These are phyloP conservation scores for Trichonephila clavata DNA, from an alignment of 1,140 invertebrate species.

Conservation along the genomic window DNA sequence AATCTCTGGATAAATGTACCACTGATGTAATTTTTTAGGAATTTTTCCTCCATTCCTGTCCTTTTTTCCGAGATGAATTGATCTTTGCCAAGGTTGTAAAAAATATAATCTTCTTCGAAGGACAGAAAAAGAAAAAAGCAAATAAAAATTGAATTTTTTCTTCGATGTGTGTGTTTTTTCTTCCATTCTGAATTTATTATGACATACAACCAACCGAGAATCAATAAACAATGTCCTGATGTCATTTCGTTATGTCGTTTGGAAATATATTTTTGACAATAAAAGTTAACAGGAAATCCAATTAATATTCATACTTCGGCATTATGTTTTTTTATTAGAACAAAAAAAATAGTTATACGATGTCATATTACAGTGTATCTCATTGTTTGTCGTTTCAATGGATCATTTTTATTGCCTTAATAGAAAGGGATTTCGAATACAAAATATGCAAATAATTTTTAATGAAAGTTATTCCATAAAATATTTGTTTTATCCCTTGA, in stretches of 20 bases:
- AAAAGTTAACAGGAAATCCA: background rate
- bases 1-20: background rate
- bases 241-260: background rate
- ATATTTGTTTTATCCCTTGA: background rate
- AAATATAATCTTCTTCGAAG: slow-evolving; percentile 21
- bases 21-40: slow-evolving; percentile 18
- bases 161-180: background rate
- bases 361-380: background rate
- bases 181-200: background rate
- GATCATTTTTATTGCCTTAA: background rate
- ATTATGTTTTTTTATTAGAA: background rate
- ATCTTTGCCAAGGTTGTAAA: background rate
- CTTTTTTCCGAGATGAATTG: background rate
- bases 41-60: slow-evolving; percentile 10
- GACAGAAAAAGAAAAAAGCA: background rate
- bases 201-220: background rate
- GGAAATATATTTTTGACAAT: background rate
- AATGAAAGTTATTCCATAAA: background rate
- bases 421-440: background rate
- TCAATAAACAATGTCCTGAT: background rate
- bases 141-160: slow-evolving; percentile 1
- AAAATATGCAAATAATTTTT: background rate
- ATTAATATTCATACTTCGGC: background rate
- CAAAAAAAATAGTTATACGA: background rate
- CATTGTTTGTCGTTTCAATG: background rate